Evolutionary conservation across 2,113 vertebrate species (phyloP), one percentile per base, ranked within the genome.

Genomic region (Scophthalmus maximus): DNA sequence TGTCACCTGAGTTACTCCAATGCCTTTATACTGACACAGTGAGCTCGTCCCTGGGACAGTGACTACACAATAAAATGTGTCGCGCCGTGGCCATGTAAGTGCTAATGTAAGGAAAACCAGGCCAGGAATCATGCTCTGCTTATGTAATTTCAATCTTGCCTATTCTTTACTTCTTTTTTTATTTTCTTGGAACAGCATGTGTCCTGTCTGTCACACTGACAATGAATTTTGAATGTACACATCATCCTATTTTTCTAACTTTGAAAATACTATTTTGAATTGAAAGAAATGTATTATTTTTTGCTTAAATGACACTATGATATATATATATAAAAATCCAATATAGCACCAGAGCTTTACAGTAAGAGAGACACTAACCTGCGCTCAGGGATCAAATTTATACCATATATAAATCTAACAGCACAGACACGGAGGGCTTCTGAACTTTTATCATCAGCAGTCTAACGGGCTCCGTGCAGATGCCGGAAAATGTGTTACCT

Each of bases 401-500:
- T 3, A 17, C 25, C 20, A 4, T 22, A 34, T 8, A 46, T 5
- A 40, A 15, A 17, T 23, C 1, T 7, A 62, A 36, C 7, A 18
- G 7, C 23, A 40, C 34, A 10, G 34, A 17, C 56, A 51, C 12
- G 14, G 18, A 12, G 0, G n/a, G 22, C 23, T 47, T 3, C 11
- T 15, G 42, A 11, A 63, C 30, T 3, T 34, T 14, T 30, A 14
- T 20, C 29, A 58, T 66, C 30, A 38, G 23, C 42, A 63, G 23
- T 64, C 22, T 57, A 8, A 47, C 52, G 22, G 34, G 46, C 51
- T 50, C 11, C 44, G 20, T 26, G 27, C 58, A 26, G 5, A 65
- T 29, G 38, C 51, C 61, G n/a, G 36, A 85, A 77, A 76, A 49
- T 50, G 18, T 55, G 53, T 8, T 44, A 64, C 68, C n/a, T 51